Conservation (phyloP, 2,888 invertebrate species). For the Ecdyonurus torrentis region DNA sequence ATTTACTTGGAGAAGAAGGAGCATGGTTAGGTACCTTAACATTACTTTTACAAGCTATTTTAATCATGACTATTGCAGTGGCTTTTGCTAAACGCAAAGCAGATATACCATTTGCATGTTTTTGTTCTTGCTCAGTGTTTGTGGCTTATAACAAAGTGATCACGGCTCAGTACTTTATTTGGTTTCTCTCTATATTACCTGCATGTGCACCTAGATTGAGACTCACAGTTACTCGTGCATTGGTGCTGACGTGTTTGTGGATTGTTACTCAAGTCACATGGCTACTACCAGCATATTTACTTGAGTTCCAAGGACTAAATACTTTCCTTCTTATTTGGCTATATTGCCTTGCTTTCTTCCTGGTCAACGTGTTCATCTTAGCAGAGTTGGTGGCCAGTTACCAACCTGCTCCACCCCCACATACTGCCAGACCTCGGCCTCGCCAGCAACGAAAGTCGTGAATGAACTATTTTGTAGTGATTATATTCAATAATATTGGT, state of each 20-base stretch:
- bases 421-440: background rate
- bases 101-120: slow-evolving; percentile 69
- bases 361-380: slow-evolving; percentile 57
- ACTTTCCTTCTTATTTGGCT: slow-evolving; percentile 74
- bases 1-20: slow-evolving; percentile 23
- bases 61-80: slow-evolving; percentile 41
- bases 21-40: slow-evolving; percentile 29
- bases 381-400: slow-evolving; percentile 26
- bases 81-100: slow-evolving; percentile 40
- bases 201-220: slow-evolving; percentile 54
- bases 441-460: background rate
- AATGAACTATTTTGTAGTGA: background rate
- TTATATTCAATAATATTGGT: no score
- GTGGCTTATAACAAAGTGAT: slow-evolving; percentile 91
- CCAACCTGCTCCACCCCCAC: background rate
- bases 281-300: slow-evolving; percentile 76
- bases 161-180: slow-evolving; percentile 94
- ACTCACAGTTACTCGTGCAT: slow-evolving; percentile 26
- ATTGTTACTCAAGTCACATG: slow-evolving; percentile 61
- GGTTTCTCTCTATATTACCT: slow-evolving; percentile 85
- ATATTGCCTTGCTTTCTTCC: slow-evolving; percentile 67
- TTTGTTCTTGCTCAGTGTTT: slow-evolving; percentile 68
- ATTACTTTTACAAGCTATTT: slow-evolving; percentile 33
- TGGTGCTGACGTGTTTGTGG: slow-evolving; percentile 41
- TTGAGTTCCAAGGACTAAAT: slow-evolving; percentile 77